Conservation (phyloP, 2,113 vertebrate species). For the Pangasianodon hypophthalmus region DNA sequence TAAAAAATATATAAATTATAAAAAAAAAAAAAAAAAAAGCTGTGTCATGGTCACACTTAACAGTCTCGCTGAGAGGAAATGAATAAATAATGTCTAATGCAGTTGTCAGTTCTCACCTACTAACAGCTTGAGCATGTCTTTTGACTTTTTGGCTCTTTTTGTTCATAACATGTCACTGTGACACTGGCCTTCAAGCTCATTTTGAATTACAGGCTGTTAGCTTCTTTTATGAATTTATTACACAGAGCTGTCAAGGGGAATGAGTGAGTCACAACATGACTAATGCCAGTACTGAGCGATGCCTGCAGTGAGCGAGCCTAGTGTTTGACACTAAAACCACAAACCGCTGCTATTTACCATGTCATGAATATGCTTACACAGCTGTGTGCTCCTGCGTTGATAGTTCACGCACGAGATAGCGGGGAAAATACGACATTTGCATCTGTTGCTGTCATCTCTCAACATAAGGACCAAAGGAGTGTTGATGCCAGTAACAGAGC, state of each 20-base stretch:
- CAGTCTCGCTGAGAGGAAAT: not conserved
- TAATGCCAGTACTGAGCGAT: not conserved
- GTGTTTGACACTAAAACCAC: slow-evolving; percentile 8
- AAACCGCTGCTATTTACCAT: slow-evolving; percentile 17
- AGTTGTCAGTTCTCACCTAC: not conserved
- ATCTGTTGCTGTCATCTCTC: slow-evolving; percentile 12
- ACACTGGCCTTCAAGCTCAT: not conserved
- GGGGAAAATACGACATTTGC: not conserved
- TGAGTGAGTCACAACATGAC: slow-evolving; percentile 17
- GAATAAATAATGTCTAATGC: not conserved
- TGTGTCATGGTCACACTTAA: not conserved
- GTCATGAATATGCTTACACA: slow-evolving; percentile 12
- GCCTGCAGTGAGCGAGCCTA: not conserved
- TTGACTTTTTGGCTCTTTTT: not conserved
- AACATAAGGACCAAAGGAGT: slow-evolving; percentile 3
- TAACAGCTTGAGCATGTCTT: not conserved
- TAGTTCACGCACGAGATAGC: not conserved
- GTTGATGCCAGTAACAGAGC: not conserved
- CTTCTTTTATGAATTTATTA: slow-evolving; percentile 16
- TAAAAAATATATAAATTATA: not conserved
- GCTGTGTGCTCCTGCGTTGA: not conserved
- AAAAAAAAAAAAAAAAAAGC: not conserved
- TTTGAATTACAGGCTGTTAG: slow-evolving; percentile 4
- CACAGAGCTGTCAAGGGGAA: not conserved
- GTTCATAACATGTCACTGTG: slow-evolving; percentile 2